A percentile compares a stretch with the other conserved stretches of the same genome.
Conservation (phyloP, 2,888 invertebrate genomes). For the Agonopterix heracliana region DNA sequence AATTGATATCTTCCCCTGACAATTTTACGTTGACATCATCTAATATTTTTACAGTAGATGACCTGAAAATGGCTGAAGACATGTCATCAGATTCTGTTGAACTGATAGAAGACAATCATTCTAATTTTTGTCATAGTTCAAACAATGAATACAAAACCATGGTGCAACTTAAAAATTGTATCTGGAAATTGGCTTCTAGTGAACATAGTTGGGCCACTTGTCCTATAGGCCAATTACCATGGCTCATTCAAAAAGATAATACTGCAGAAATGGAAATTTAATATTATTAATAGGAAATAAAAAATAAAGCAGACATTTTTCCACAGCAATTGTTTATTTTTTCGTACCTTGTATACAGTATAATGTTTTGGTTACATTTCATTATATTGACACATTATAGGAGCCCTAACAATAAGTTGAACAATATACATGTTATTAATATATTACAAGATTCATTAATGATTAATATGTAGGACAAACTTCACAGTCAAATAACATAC, state of each 20-base stretch:
- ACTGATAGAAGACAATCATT: conserved; percentile 4
- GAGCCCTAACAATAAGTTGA: conserved; percentile 65
- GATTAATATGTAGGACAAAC: conserved; percentile 42
- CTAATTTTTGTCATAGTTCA: conserved; percentile 1
- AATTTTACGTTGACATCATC: conserved; percentile 28
- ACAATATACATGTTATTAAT: conserved; percentile 67
- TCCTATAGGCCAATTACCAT: conserved; percentile 71
- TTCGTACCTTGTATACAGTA: conserved; percentile 70
- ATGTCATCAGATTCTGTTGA: not conserved
- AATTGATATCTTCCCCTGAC: conserved; percentile 49
- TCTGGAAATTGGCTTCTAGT: conserved; percentile 48
- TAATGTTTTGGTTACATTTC: conserved; percentile 73
- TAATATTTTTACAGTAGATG: conserved; percentile 61
- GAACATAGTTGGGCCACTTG: conserved; percentile 56
- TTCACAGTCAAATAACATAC: conserved; percentile 47
- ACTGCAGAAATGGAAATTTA: conserved; percentile 14
- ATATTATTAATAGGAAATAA: conserved; percentile 8
- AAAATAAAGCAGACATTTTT: conserved; percentile 24
- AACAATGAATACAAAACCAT: not conserved
- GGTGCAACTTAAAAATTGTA: conserved; percentile 19
- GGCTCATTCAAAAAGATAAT: conserved; percentile 35
- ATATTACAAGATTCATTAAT: conserved; percentile 65
- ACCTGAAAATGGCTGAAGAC: conserved; percentile 35
- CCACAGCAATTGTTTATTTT: conserved; percentile 67
- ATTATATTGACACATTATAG: conserved; percentile 69